These are phyloP conservation scores for Glyphotaelius pellucidus DNA, from an alignment of 2,888 invertebrate genomes.

Conservation along the genomic window DNA sequence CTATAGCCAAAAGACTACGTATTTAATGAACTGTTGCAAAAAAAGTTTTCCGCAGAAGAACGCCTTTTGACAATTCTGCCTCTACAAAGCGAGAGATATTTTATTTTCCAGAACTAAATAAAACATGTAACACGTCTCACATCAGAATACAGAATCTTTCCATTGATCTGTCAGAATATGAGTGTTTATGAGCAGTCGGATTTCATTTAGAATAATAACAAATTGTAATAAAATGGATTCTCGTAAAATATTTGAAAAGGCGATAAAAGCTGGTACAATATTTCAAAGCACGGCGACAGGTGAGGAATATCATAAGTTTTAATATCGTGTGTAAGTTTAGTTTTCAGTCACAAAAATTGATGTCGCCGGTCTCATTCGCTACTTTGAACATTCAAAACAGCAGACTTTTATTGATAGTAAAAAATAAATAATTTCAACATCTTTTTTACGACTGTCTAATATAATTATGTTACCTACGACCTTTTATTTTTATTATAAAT, in stretches of 20 bases:
- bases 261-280: slow-evolving; percentile 37
- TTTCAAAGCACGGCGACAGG: slow-evolving; percentile 50
- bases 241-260: slow-evolving; percentile 11
- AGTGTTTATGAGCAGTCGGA: slow-evolving; percentile 13
- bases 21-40: slow-evolving; percentile 81
- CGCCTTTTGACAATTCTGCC: not conserved
- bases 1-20: slow-evolving; percentile 85
- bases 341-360: slow-evolving; percentile 72
- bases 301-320: slow-evolving; percentile 47
- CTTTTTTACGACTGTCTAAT: not conserved
- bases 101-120: not conserved
- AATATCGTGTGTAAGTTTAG: slow-evolving; percentile 44
- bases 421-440: not conserved
- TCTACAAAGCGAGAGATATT: not conserved
- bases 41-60: not conserved
- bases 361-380: slow-evolving; percentile 38
- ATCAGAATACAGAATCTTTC: not conserved
- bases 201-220: slow-evolving; percentile 11
- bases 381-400: slow-evolving; percentile 50
- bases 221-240: slow-evolving; percentile 24
- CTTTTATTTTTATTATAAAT: not conserved
- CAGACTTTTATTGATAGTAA: slow-evolving; percentile 63
- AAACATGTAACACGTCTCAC: not conserved
- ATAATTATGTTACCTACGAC: not conserved
- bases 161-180: slow-evolving; percentile 4